A percentile compares a stretch with the other conserved stretches of the same genome.
Evolutionary conservation across 2,797 vertebrate species (phyloP).

Genomic region (Ceryle rudis): DNA sequence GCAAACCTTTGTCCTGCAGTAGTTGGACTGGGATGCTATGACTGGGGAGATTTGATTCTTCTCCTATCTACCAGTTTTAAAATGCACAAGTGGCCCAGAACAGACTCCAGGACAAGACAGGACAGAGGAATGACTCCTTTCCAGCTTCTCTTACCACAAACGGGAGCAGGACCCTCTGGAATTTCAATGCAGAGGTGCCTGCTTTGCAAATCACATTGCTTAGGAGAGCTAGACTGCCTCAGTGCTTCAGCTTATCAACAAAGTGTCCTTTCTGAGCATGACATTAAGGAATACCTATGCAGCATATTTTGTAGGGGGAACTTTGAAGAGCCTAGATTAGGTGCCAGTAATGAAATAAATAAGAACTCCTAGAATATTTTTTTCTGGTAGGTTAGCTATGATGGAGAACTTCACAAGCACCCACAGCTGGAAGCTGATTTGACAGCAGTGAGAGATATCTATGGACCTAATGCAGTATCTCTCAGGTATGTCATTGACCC

Average conservation of each 20-base stretch:
- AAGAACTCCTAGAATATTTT: background rate
- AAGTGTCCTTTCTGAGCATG: background rate
- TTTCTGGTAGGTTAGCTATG: conserved; percentile 84
- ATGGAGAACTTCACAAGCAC: conserved; percentile 90
- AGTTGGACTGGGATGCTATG: background rate
- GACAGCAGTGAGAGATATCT: conserved; percentile 88
- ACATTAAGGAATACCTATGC: background rate
- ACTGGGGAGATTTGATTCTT: background rate
- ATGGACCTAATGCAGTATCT: conserved; percentile 89
- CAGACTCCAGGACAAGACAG: background rate
- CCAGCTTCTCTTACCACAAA: background rate
- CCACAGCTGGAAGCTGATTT: conserved; percentile 89
- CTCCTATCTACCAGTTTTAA: background rate
- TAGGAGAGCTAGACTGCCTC: background rate
- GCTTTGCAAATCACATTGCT: background rate
- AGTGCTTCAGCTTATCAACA: background rate
- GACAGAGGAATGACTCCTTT: background rate
- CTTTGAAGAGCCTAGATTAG: background rate
- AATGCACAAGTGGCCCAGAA: background rate
- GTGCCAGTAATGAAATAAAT: background rate
- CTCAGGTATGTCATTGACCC: conserved; percentile 82
- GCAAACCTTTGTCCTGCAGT: background rate
- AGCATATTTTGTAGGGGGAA: background rate
- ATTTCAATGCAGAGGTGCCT: background rate
- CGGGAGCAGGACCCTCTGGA: background rate